Percentiles rank a stretch among this genome's conserved stretches.
phyloP scores from a whole-genome alignment of 2,888 invertebrate species.

The Rotaria macrura region DNA sequence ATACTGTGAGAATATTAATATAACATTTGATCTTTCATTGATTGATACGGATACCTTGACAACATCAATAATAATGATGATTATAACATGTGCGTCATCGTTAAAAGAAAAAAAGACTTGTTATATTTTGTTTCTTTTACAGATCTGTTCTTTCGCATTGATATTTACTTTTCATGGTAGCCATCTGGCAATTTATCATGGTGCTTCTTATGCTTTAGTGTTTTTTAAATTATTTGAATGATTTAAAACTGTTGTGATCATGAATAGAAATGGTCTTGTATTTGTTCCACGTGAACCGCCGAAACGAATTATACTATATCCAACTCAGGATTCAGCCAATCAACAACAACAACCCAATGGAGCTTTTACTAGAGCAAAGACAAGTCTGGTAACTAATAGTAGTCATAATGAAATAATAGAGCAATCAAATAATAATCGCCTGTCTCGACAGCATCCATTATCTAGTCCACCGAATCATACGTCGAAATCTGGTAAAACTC shows the following conservation, averaged over 20 bases:
- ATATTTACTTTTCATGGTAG: background rate
- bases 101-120: background rate
- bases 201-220: background rate
- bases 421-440: background rate
- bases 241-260: background rate
- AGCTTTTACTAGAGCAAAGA: background rate
- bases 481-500: background rate
- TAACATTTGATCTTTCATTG: background rate
- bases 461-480: background rate
- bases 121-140: background rate
- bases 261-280: constrained; percentile 8
- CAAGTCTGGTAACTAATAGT: background rate
- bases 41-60: background rate
- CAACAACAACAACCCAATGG: background rate
- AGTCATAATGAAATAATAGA: background rate
- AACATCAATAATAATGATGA: background rate
- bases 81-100: background rate
- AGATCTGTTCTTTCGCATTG: background rate
- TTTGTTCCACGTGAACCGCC: constrained; percentile 13
- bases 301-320: constrained; percentile 9
- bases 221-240: background rate
- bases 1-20: background rate
- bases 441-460: background rate
- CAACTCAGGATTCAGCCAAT: background rate
- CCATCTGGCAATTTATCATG: background rate